phyloP scores from a whole-genome alignment of 2,888 invertebrate genomes.

The Andricus curvator region DNA sequence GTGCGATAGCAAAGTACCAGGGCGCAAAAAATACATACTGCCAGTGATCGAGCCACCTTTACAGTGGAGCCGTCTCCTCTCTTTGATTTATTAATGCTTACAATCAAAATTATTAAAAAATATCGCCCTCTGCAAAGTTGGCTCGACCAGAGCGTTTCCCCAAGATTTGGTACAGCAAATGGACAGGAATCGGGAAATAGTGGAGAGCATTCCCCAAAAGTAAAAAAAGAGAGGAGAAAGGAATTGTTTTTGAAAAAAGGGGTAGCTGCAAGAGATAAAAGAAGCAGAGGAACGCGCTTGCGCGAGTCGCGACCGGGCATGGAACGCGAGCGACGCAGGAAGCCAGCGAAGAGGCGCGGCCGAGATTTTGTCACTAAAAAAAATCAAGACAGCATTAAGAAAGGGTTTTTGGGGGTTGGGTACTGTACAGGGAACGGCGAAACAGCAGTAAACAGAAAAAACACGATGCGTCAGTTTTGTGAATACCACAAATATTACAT shows the following conservation, averaged over 20 bases:
- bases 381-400: constrained; percentile 35
- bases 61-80: background rate
- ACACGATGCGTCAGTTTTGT: constrained; percentile 65
- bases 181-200: constrained; percentile 3
- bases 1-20: constrained; percentile 21
- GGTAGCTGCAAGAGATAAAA: constrained; percentile 36
- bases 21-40: constrained; percentile 21
- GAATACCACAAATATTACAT: constrained; percentile 70
- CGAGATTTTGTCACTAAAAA: constrained; percentile 49
- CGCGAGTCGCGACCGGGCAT: constrained; percentile 70
- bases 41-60: constrained; percentile 28
- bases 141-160: constrained; percentile 21
- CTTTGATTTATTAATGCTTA: background rate
- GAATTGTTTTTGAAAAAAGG: constrained; percentile 20
- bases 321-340: constrained; percentile 72
- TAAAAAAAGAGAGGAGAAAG: background rate
- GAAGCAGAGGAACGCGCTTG: constrained; percentile 57
- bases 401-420: constrained; percentile 28
- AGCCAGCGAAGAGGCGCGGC: constrained; percentile 72
- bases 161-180: constrained; percentile 17
- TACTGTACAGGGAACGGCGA: constrained; percentile 32
- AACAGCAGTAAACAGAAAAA: constrained; percentile 61
- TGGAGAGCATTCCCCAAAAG: constrained; percentile 14
- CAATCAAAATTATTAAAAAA: background rate
- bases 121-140: constrained; percentile 28